These are phyloP conservation scores for Oreonectes daqikongensis DNA, from an alignment of 2,797 vertebrate genomes.

Conservation along the genomic window DNA sequence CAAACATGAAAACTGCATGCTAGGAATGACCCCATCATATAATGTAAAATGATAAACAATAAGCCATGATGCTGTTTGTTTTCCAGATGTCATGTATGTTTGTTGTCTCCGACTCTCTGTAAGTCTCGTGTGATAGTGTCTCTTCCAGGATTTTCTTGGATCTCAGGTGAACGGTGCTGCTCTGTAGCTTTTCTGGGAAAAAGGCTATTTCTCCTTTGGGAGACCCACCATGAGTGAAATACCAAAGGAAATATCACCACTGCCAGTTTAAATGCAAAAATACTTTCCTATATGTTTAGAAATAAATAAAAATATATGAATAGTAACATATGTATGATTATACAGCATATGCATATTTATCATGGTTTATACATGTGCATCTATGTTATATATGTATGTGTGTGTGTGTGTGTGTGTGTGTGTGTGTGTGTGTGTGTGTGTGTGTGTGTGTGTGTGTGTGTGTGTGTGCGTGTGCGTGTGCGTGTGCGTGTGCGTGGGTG, in stretches of 20 bases:
- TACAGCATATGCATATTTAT: slow-evolving; percentile 81
- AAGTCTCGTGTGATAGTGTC: slow-evolving; percentile 59
- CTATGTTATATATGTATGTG: slow-evolving; percentile 74
- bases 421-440: no score
- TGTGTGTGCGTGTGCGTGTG: no score
- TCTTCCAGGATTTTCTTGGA: slow-evolving; percentile 67
- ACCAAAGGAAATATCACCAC: slow-evolving; percentile 76
- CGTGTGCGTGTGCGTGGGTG: no score
- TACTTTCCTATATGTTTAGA: slow-evolving; percentile 75
- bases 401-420: no score
- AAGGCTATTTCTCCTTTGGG: slow-evolving; percentile 60
- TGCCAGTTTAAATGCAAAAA: slow-evolving; percentile 82
- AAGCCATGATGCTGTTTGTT: background rate
- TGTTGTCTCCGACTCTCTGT: background rate
- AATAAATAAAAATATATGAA: slow-evolving; percentile 71
- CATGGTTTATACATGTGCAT: slow-evolving; percentile 77
- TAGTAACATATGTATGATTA: slow-evolving; percentile 80
- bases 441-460: no score
- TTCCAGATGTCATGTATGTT: no score
- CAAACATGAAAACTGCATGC: slow-evolving; percentile 14
- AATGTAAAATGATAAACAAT: background rate
- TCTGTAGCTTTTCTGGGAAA: slow-evolving; percentile 68
- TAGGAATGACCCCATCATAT: slow-evolving; percentile 10
- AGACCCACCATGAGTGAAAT: slow-evolving; percentile 67
- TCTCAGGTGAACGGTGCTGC: slow-evolving; percentile 85